Base-by-base conservation (phyloP, 2,797 vertebrate species). In the Podarcis lilfordi region DNA sequence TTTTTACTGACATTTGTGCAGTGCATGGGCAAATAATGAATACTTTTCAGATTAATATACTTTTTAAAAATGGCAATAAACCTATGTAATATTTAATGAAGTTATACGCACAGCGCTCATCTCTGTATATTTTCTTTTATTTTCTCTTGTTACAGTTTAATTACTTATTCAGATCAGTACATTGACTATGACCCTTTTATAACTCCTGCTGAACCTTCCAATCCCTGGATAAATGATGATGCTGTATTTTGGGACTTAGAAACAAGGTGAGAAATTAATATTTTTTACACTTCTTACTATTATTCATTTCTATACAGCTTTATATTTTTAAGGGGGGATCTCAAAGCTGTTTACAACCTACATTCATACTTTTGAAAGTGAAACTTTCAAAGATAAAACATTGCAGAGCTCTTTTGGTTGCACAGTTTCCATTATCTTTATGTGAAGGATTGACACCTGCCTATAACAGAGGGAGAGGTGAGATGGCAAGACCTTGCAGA, bases 201-300 rank as follows among this genome's bases (percentile, higher is more conserved):
- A 95, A 97, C 97, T 2, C 94, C 97, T 40, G 94, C 96, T 10
- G 98, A 99, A 85, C 98, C 98, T 43, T 98, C 98, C 80, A 99
- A 99, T 95, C 98, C 98, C 69, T 99, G 98, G 98, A 94, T 98
- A 97, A 98, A 96, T 72, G 98, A 99, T 17, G 98, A 99, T 92
- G 59, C 96, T 37, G 85, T 97, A 17, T 96, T 98, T 95, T 99
- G 98, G 98, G 98, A 99, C 96, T 94, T 98, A 93, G 98, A 99
- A 96, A 97, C 97, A 84, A 98, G 98, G 98, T 99, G 97, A 95
- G 94, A 90, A 91, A 43, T 79, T 8, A 61, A 25, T 37, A 55
- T 23, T 88, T 68, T 66, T 75, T n/a, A n/a, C 15, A 10, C 64
- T 17, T 37, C 59, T 27, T 77, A 19, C 32, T 72, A 15, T 13